Evolutionary conservation across 2,888 invertebrate species (phyloP), one percentile per base, ranked within the genome.

Genomic region (Nebria brevicollis): DNA sequence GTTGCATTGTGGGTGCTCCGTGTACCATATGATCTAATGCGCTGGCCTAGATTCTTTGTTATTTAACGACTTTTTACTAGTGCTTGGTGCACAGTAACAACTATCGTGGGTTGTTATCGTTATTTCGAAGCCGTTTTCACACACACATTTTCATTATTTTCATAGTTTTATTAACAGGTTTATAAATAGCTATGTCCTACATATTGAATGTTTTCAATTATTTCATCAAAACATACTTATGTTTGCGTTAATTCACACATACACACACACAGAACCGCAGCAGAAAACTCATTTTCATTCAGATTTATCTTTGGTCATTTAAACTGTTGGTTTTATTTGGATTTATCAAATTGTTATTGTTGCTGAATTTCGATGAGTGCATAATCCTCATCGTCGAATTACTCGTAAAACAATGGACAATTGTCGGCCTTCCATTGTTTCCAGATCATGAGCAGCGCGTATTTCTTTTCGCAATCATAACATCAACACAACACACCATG

Each of bases 371-470:
- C 34, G 34, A 34, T 34, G 34, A 34, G 34, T 34, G 34, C 34
- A 34, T 34, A 2, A 2, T 34, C 34, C 34, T 34, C 2, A 34
- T 43, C 64, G 73, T 72, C 20, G 73, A 73, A 73, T 66, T 34
- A 65, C 66, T 42, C 11, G 42, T 20, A 43, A 79, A 74, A 79
- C 79, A 79, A 79, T 73, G 79, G 65, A 79, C 75, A 79, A 79
- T 79, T 66, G 66, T 13, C 74, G 79, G 75, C 79, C 79, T 79
- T 79, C 79, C 79, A 79, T 79, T 79, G 79, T 79, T 79, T 79
- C 75, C 79, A 79, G 43, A 34, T 26, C 41, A 65, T 65, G 74
- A 75, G 75, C 79, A 41, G 4, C 42, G 68, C 64, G 74, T 42
- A 77, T 77, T 77, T 79, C 43, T 79, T 73, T 74, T 79, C 72